phyloP scores from a whole-genome alignment of 2,888 invertebrate species.

The Heteromyza rotundicornis region DNA sequence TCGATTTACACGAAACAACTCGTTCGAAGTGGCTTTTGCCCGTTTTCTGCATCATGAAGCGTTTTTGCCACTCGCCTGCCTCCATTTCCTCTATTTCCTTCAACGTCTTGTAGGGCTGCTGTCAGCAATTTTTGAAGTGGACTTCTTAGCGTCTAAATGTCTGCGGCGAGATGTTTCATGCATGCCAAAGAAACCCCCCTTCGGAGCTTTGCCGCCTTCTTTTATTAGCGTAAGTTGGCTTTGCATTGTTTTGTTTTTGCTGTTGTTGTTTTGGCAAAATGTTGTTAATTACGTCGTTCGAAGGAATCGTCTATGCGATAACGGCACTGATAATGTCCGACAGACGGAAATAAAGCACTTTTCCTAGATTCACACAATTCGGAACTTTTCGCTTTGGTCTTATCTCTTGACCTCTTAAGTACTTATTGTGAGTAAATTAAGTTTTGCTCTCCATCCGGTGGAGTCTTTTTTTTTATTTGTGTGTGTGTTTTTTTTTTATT shows the following conservation, averaged over 20 bases:
- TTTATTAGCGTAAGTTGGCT: neutral
- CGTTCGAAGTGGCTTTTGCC: neutral
- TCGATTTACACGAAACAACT: neutral
- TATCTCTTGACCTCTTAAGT: neutral
- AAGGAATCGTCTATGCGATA: conserved; percentile 18
- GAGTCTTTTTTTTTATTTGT: neutral
- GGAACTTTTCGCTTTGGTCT: neutral
- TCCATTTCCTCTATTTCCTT: neutral
- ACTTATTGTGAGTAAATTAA: conserved; percentile 7
- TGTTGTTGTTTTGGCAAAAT: conserved; percentile 2
- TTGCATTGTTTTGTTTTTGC: neutral
- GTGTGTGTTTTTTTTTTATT: neutral
- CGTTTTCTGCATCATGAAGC: conserved; percentile 17
- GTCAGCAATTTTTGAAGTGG: neutral
- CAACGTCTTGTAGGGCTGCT: neutral
- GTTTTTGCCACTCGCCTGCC: neutral
- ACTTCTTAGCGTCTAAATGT: neutral
- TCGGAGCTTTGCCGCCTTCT: neutral
- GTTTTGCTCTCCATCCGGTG: neutral
- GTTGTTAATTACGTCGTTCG: conserved; percentile 15
- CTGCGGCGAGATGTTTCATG: too few relatives aligned
- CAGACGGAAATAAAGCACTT: neutral
- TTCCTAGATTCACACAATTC: neutral
- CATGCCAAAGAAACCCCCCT: too few relatives aligned
- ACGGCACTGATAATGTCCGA: conserved; percentile 14